Conservation (phyloP, 2,888 invertebrate species). For the Eurytoma californica region DNA sequence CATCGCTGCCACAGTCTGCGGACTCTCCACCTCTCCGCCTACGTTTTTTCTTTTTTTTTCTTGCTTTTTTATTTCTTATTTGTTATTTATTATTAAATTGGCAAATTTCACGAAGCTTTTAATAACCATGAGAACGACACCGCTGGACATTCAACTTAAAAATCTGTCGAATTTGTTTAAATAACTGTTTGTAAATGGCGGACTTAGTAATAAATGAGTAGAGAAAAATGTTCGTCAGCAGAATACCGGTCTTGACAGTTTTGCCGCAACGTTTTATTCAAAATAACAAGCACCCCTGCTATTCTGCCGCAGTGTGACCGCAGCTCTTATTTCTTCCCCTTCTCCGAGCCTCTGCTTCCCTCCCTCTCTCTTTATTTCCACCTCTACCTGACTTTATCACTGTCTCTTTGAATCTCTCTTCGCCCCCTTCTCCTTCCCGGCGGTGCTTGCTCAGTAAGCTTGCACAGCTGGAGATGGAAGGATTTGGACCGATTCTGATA, state of each 20-base stretch:
- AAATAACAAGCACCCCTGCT: conserved; percentile 32
- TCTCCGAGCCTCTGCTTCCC: neutral
- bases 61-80: neutral
- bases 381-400: conserved; percentile 48
- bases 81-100: conserved; percentile 20
- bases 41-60: conserved; percentile 21
- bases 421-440: neutral
- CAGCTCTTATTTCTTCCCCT: conserved; percentile 45
- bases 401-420: conserved; percentile 53
- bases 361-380: conserved; percentile 7
- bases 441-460: no score
- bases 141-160: no score
- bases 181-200: neutral
- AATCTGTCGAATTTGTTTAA: no score
- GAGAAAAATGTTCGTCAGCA: no score
- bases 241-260: neutral
- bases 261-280: conserved; percentile 38
- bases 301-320: conserved; percentile 52
- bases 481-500: no score
- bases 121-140: no score
- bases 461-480: no score
- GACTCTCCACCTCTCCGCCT: neutral
- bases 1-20: neutral
- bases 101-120: conserved; percentile 34
- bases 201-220: neutral